Evolutionary conservation across 2,888 invertebrate genomes (phyloP).

Genomic region (Hirtodrosophila cameraria): DNA sequence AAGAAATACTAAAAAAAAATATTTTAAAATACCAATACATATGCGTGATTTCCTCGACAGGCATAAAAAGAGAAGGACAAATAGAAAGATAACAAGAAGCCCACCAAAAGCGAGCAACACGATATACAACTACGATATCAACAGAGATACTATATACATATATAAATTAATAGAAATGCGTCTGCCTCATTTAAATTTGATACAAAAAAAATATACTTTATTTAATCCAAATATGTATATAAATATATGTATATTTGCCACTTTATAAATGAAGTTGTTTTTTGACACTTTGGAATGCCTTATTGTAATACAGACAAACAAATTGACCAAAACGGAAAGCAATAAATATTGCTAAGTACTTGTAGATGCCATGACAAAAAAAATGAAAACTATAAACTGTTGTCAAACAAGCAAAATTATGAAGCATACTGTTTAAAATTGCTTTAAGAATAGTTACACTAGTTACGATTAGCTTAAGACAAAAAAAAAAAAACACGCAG

Average conservation of each 20-base stretch:
- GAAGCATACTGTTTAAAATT: conserved; percentile 1
- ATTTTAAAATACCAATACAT: conserved; percentile 6
- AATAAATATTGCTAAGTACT: conserved; percentile 34
- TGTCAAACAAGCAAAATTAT: background rate
- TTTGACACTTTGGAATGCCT: conserved; percentile 24
- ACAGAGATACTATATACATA: background rate
- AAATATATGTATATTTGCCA: background rate
- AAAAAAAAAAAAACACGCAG: conserved; percentile 5
- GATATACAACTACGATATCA: no score
- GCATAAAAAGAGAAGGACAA: background rate
- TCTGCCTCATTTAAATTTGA: no score
- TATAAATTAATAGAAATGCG: background rate
- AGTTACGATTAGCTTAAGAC: background rate
- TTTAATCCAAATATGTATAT: no score
- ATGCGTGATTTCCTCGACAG: background rate
- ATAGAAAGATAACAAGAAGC: conserved; percentile 3
- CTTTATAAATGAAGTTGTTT: no score
- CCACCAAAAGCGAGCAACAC: conserved; percentile 31
- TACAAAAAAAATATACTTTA: no score
- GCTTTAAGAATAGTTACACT: background rate
- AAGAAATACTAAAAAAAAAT: background rate
- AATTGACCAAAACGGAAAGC: conserved; percentile 26
- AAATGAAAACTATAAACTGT: background rate
- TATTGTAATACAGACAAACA: conserved; percentile 42
- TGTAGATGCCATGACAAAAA: conserved; percentile 33